phyloP scores from a whole-genome alignment of 2,113 vertebrate genomes.

The Pomatostomus ruficeps region DNA sequence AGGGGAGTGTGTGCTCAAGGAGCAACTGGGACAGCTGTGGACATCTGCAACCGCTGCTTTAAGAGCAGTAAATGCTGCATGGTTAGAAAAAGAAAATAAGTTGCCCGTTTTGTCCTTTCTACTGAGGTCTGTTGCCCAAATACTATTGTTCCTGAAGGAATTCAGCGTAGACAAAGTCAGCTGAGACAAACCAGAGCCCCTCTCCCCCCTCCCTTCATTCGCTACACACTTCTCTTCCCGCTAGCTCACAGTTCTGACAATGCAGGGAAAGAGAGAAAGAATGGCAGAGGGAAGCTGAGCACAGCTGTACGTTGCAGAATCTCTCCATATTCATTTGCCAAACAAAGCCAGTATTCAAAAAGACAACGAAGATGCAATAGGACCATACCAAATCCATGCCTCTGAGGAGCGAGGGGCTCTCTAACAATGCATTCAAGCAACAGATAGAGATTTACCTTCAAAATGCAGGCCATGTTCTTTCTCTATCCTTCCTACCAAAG shows the following conservation, averaged over 20 bases:
- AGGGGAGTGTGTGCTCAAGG: background rate
- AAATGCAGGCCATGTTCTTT: constrained; percentile 79
- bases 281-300: constrained; percentile 58
- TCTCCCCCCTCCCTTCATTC: constrained; percentile 16
- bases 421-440: constrained; percentile 65
- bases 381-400: constrained; percentile 39
- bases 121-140: background rate
- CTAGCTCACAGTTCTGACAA: constrained; percentile 52
- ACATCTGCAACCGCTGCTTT: constrained; percentile 1
- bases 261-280: constrained; percentile 49
- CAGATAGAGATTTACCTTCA: constrained; percentile 76
- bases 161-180: background rate
- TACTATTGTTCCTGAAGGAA: background rate
- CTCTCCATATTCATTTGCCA: constrained; percentile 52
- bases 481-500: constrained; percentile 62
- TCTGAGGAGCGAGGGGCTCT: constrained; percentile 30
- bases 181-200: constrained; percentile 1
- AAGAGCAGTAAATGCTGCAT: background rate
- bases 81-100: background rate
- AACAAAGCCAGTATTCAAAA: constrained; percentile 56
- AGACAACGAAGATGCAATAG: constrained; percentile 61
- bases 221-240: constrained; percentile 19
- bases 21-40: constrained; percentile 12
- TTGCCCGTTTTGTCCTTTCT: background rate
- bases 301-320: constrained; percentile 45